phyloP scores from a whole-genome alignment of 2,888 invertebrate species.

The Cheiracanthium punctorium region DNA sequence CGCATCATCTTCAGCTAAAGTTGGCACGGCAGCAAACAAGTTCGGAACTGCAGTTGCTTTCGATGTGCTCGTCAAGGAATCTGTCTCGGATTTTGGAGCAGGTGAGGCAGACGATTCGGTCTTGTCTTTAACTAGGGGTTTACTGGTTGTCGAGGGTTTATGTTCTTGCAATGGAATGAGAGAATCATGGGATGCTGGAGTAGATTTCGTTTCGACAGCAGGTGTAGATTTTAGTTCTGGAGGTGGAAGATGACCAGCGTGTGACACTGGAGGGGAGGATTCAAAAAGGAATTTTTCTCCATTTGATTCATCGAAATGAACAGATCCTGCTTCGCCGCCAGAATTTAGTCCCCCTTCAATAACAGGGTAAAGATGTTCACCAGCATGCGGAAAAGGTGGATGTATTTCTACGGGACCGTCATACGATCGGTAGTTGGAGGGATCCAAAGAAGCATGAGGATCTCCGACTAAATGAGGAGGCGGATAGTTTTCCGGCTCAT shows the following conservation, averaged over 20 bases:
- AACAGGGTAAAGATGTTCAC: neutral
- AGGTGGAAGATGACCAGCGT: conserved; percentile 10
- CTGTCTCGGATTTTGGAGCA: neutral
- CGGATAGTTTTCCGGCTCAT: neutral
- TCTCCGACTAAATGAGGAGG: neutral
- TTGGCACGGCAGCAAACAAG: neutral
- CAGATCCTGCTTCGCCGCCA: neutral
- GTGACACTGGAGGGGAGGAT: conserved; percentile 1
- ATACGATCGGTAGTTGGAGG: neutral
- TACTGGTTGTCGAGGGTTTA: too few species aligned
- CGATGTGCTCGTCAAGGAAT: neutral
- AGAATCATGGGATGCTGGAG: neutral
- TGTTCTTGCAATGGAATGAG: too few species aligned
- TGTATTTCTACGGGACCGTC: neutral
- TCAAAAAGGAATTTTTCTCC: neutral
- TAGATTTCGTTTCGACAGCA: neutral
- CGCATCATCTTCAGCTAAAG: neutral
- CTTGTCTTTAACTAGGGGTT: too few species aligned
- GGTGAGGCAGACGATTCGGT: too few species aligned
- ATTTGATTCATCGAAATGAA: neutral
- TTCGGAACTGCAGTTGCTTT: too few species aligned
- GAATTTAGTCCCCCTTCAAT: neutral
- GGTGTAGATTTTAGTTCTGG: neutral
- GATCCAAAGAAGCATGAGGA: neutral
- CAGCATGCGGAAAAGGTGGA: neutral